Conservation (phyloP, 2,113 vertebrate genomes). For the Callionymus lyra region DNA sequence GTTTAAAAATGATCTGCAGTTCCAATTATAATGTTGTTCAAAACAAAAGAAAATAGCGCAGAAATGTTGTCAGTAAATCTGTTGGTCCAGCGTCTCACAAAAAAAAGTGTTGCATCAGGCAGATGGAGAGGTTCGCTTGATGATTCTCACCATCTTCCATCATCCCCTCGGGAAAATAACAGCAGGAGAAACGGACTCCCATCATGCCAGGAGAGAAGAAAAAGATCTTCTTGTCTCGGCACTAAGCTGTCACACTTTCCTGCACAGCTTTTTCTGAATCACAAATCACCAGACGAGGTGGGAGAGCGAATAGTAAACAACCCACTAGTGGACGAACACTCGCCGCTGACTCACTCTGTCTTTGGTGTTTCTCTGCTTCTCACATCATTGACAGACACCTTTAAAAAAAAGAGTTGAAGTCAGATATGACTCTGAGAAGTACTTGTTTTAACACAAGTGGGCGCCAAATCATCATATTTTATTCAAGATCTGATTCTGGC, state of each 20-base stretch:
- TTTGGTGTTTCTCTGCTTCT: conserved; percentile 8
- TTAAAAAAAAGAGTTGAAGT: conserved; percentile 24
- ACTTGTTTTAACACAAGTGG: conserved; percentile 37
- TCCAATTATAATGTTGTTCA: too few species aligned
- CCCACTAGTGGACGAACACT: background rate
- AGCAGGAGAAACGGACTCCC: conserved; percentile 1
- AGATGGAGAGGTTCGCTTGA: conserved; percentile 13
- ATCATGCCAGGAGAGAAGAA: background rate
- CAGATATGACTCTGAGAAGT: conserved; percentile 6
- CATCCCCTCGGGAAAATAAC: conserved; percentile 9
- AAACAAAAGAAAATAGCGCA: too few species aligned
- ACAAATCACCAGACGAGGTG: conserved; percentile 13
- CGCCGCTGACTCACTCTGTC: background rate
- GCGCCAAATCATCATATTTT: conserved; percentile 29
- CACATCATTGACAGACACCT: conserved; percentile 13
- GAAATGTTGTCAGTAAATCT: too few species aligned
- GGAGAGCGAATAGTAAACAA: conserved; percentile 5
- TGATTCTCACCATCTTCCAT: conserved; percentile 6
- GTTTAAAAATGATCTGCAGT: too few species aligned
- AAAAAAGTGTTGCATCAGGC: conserved; percentile 9
- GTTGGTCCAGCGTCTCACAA: background rate
- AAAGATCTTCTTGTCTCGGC: too few species aligned
- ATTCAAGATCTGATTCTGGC: background rate
- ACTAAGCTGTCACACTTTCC: conserved; percentile 6
- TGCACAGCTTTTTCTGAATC: conserved; percentile 1